Percentiles rank a stretch among this genome's conserved stretches.
Evolutionary conservation across 2,888 invertebrate species (phyloP).

Genomic region (Megalurothrips usitatus): DNA sequence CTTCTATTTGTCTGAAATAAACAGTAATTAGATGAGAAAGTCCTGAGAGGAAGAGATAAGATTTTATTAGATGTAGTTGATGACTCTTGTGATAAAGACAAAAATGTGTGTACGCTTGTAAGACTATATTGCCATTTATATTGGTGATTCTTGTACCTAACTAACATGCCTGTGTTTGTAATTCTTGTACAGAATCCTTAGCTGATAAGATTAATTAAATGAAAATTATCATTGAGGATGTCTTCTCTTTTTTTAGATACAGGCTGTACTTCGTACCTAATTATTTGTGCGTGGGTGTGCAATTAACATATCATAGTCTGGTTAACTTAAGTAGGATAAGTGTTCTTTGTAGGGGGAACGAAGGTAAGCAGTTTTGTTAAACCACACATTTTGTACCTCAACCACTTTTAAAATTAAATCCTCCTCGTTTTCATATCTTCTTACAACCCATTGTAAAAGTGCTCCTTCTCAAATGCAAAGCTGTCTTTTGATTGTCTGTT

Average conservation of each 20-base stretch:
- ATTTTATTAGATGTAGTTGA: not conserved
- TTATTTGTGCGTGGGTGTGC: not conserved
- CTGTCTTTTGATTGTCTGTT: not conserved
- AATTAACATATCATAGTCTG: slow-evolving; percentile 4
- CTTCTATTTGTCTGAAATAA: not conserved
- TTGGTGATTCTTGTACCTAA: too few species aligned
- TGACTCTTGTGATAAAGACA: slow-evolving; percentile 6
- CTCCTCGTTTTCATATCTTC: not conserved
- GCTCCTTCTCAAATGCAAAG: not conserved
- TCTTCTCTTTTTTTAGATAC: too few species aligned
- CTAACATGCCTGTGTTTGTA: too few species aligned
- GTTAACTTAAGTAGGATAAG: not conserved
- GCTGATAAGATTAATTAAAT: too few species aligned
- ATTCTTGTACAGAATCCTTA: too few species aligned
- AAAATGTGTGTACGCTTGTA: not conserved
- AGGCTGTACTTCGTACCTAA: not conserved
- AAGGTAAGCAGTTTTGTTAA: slow-evolving; percentile 11
- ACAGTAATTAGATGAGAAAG: not conserved
- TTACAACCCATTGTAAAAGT: not conserved
- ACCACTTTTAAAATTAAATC: not conserved
- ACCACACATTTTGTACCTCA: not conserved
- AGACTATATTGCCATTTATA: too few species aligned
- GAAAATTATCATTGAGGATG: too few species aligned
- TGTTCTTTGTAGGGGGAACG: not conserved
- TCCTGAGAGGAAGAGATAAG: not conserved